Percentiles rank a stretch among this genome's conserved stretches.
phyloP scores from a whole-genome alignment of 92 coral and sea anemone species.

The Epizoanthus stellaris region DNA sequence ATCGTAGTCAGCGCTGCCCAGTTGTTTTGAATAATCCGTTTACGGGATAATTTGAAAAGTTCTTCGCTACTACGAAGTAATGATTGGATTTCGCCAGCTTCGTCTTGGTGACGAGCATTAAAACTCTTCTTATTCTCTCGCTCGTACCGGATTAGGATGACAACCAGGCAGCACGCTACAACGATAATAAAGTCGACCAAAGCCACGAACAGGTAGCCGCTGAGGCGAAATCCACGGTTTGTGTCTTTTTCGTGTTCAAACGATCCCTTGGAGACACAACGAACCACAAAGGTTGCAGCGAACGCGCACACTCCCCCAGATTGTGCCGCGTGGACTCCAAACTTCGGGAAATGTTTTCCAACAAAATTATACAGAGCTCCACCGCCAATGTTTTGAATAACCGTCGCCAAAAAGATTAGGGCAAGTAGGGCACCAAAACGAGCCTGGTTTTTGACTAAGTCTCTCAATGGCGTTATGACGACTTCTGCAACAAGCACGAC shows the following conservation, averaged over 20 bases:
- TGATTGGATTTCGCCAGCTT: conserved; percentile 56
- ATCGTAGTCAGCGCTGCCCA: conserved; percentile 71
- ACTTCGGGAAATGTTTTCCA: conserved; percentile 80
- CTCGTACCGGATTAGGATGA: conserved; percentile 46
- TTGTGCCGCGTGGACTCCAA: conserved; percentile 90
- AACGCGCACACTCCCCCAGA: conserved; percentile 93
- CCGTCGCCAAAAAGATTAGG: conserved; percentile 77
- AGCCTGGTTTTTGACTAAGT: conserved; percentile 49
- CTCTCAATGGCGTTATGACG: conserved; percentile 67
- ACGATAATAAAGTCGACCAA: conserved; percentile 78
- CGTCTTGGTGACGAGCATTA: not conserved
- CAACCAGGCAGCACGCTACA: conserved; percentile 66
- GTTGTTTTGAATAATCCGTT: conserved; percentile 65
- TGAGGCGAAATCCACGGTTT: conserved; percentile 77
- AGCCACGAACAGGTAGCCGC: conserved; percentile 86
- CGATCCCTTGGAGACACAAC: conserved; percentile 90
- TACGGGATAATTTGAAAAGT: conserved; percentile 47
- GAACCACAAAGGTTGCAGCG: conserved; percentile 85
- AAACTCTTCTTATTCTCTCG: not conserved
- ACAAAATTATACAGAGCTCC: conserved; percentile 84
- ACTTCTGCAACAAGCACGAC: conserved; percentile 74
- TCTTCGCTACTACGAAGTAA: conserved; percentile 51
- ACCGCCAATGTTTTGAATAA: conserved; percentile 84
- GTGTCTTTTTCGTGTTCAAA: conserved; percentile 71
- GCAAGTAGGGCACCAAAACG: conserved; percentile 79